A percentile compares a stretch with the other conserved stretches of the same genome.
These are phyloP conservation scores for Ceratotherium simum DNA, from an alignment of 2,113 vertebrate genomes.

Conservation along the genomic window DNA sequence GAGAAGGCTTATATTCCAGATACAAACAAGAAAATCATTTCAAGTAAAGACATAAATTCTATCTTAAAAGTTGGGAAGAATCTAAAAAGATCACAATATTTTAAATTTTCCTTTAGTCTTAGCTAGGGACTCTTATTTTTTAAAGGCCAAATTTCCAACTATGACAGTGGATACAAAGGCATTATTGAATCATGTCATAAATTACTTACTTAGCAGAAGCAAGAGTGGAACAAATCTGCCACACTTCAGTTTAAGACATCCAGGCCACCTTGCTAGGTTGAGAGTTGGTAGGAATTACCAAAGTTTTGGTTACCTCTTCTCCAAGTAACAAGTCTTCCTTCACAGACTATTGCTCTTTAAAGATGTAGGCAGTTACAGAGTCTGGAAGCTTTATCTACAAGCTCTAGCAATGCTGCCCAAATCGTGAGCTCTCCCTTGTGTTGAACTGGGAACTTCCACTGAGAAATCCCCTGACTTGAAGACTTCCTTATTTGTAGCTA, in stretches of 20 bases:
- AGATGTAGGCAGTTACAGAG: conserved; percentile 23
- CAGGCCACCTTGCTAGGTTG: background rate
- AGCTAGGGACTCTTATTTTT: background rate
- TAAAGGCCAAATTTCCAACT: conserved; percentile 36
- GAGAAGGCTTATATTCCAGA: conserved; percentile 36
- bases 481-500: conserved; percentile 88
- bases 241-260: background rate
- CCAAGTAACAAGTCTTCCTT: conserved; percentile 70
- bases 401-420: conserved; percentile 66
- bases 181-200: background rate
- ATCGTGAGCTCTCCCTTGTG: conserved; percentile 79
- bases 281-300: conserved; percentile 50
- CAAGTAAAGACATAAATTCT: background rate
- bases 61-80: conserved; percentile 35
- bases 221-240: background rate
- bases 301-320: conserved; percentile 78
- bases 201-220: conserved; percentile 32
- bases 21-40: conserved; percentile 51
- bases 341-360: conserved; percentile 62
- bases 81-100: conserved; percentile 25
- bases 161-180: conserved; percentile 11
- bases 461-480: conserved; percentile 87
- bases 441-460: conserved; percentile 89
- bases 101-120: conserved; percentile 9
- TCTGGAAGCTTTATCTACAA: conserved; percentile 65